Conservation (phyloP, 2,888 invertebrate species). For the Ctenicera cuprea region DNA sequence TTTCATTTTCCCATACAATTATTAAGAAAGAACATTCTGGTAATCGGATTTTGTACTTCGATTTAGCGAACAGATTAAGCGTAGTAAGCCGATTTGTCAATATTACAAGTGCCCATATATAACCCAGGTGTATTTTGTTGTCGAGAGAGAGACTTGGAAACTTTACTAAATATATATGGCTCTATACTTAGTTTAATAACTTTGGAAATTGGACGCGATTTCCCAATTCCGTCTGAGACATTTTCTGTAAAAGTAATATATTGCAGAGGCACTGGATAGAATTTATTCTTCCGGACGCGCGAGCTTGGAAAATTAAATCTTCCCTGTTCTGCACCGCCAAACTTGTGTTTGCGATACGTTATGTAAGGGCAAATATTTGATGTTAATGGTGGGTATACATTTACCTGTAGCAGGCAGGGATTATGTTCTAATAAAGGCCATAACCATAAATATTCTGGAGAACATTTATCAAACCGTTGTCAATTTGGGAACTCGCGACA, state of each 20-base stretch:
- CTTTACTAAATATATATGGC: not conserved
- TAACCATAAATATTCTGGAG: not conserved
- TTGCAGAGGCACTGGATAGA: constrained; percentile 37
- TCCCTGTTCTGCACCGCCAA: constrained; percentile 37
- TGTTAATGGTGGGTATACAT: constrained; percentile 31
- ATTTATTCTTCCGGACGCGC: constrained; percentile 46
- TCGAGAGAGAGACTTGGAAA: not conserved
- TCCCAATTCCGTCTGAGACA: constrained; percentile 35
- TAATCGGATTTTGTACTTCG: constrained; percentile 30
- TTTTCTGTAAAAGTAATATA: constrained; percentile 40
- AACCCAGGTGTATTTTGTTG: constrained; percentile 7
- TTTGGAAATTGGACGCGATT: constrained; percentile 47
- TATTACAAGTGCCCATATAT: not conserved
- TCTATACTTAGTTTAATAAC: constrained; percentile 39
- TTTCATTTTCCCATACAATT: not conserved
- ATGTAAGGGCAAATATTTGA: constrained; percentile 29
- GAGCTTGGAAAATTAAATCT: constrained; percentile 44
- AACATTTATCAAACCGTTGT: constrained; percentile 24
- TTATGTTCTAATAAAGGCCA: constrained; percentile 22
- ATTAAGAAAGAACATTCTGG: constrained; percentile 3
- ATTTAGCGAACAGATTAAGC: constrained; percentile 23
- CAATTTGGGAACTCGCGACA: constrained; percentile 1
- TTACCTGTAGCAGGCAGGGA: constrained; percentile 24
- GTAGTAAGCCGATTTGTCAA: constrained; percentile 28
- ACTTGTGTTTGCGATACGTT: constrained; percentile 38